Base-by-base conservation (phyloP, 2,113 vertebrate species). In the Anguilla rostrata region DNA sequence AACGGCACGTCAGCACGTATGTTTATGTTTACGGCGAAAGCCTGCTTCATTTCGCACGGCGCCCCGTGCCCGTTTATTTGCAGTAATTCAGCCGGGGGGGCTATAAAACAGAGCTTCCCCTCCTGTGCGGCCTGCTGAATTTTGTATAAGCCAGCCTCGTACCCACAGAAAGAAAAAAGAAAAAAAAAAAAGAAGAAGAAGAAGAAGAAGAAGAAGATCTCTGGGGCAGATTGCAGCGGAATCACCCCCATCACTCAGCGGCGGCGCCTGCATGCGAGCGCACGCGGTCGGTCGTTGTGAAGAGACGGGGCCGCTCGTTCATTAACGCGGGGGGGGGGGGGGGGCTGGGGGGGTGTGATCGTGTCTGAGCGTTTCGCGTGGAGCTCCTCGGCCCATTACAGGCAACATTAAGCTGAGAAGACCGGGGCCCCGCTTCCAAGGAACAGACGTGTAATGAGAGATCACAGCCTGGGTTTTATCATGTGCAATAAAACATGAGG, bases 401-500 rank as follows among this genome's bases (percentile, higher is more conserved):
- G 89, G 91, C 91, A 88, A 88, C 90, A 93, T 93, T 91, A 93
- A 93, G 91, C 91, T 57, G 41, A 88, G 87, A 90, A 90, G 90
- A 91, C 91, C 88, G 88, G 83, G 90, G 89, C 92, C 90, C 34
- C 88, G 89, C 94, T 94, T 95, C 91, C 92, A 92, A 90, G 91
- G 89, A 93, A 90, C 85, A 84, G 5, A 89, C 71, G 87, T 87
- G 88, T 93, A 94, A 95, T 94, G 93, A 94, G 92, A 95, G 93
- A 94, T 93, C 92, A 94, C 92, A 92, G 91, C 90, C 88, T 66
- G 91, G 91, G 93, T 92, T 94, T 94, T 94, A 94, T 93, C 92
- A 92, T 90, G 89, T 91, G 92, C 93, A 93, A 94, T 95, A 93
- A 94, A 94, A 94, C 93, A 94, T 91, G 90, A 93, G 92, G 90